Percentiles rank a stretch among this genome's conserved stretches.
phyloP scores from a whole-genome alignment of 2,113 vertebrate genomes.

The Sander vitreus region DNA sequence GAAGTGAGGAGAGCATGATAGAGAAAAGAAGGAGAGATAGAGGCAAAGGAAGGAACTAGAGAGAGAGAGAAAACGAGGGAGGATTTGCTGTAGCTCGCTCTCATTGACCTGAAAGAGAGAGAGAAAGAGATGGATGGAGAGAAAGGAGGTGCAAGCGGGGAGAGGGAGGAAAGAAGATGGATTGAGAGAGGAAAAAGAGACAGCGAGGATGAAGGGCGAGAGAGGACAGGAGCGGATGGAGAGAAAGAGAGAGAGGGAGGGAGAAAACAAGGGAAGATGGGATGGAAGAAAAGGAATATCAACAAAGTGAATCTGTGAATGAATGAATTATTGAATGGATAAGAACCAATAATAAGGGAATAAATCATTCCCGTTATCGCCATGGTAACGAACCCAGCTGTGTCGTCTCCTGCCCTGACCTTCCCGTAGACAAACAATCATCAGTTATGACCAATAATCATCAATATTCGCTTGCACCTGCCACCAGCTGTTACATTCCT shows the following conservation, averaged over 20 bases:
- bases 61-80: conserved; percentile 24
- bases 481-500: conserved; percentile 11
- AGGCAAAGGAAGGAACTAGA: not conserved
- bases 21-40: conserved; percentile 8
- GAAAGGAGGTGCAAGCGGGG: conserved; percentile 1
- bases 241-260: not conserved
- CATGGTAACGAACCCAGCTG: conserved; percentile 65
- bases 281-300: conserved; percentile 21
- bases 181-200: not conserved
- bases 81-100: conserved; percentile 53
- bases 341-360: conserved; percentile 60
- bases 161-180: conserved; percentile 15
- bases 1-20: conserved; percentile 61
- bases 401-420: conserved; percentile 68
- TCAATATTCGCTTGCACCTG: conserved; percentile 40
- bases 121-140: conserved; percentile 27
- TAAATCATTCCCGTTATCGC: conserved; percentile 61
- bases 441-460: conserved; percentile 62
- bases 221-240: not conserved
- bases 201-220: not conserved
- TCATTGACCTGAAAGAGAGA: conserved; percentile 73
- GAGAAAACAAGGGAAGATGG: not conserved
- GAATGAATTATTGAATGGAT: conserved; percentile 68
- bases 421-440: conserved; percentile 46
- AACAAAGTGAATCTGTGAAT: conserved; percentile 71